Evolutionary conservation across 2,797 vertebrate species (phyloP).

Genomic region (Danionella dracula): DNA sequence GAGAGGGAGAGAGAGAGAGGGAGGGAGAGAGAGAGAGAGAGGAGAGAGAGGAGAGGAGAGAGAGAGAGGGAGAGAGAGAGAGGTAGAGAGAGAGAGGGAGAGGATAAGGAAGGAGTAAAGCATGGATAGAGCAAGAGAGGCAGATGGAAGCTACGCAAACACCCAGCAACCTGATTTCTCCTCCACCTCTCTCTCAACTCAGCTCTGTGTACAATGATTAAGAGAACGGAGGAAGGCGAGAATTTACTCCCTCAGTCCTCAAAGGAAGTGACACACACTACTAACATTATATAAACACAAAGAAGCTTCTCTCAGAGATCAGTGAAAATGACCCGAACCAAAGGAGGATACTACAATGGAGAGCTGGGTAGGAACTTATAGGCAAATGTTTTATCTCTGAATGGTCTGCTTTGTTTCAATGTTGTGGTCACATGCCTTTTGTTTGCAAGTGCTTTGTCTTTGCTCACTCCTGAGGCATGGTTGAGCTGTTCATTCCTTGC

Average conservation of each 20-base stretch:
- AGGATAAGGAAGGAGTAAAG: not conserved
- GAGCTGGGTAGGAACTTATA: constrained; percentile 15
- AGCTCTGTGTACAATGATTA: constrained; percentile 53
- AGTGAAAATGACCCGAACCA: constrained; percentile 11
- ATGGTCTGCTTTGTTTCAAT: not conserved
- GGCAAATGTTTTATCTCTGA: not conserved
- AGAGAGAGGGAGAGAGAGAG: constrained; percentile 42
- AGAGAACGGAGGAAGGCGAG: constrained; percentile 10
- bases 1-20: not conserved
- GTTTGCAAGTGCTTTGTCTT: not conserved
- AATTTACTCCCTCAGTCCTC: not conserved
- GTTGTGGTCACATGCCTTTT: not conserved
- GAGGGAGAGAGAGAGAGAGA: not conserved
- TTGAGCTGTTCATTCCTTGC: not conserved
- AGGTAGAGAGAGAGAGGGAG: not conserved
- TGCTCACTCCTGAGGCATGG: not conserved
- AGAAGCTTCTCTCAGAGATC: not conserved
- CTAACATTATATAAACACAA: constrained; percentile 8
- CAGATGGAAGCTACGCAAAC: constrained; percentile 54
- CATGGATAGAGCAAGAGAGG: not conserved
- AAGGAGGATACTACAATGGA: constrained; percentile 20
- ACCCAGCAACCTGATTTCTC: constrained; percentile 47
- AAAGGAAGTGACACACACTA: constrained; percentile 16
- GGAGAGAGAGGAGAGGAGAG: not conserved
- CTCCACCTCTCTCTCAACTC: constrained; percentile 30